Base-by-base conservation (phyloP, 2,113 vertebrate species). In the Trichomycterus rosablanca region DNA sequence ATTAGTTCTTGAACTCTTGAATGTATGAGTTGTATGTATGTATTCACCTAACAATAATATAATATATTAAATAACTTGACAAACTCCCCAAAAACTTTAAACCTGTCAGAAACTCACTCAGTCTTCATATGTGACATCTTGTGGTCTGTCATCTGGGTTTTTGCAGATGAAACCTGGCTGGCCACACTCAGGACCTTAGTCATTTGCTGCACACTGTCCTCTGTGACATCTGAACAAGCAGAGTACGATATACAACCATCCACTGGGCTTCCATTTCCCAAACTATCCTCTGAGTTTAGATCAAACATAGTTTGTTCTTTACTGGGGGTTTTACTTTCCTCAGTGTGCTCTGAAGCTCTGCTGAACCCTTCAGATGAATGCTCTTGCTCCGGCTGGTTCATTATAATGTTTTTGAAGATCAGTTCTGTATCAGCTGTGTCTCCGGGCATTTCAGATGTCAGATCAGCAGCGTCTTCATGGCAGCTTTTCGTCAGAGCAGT, bases 91-190 rank as follows among this genome's bases (percentile, higher is more conserved):
- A n/a, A n/a, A n/a, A n/a, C n/a, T n/a, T n/a, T n/a, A n/a, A n/a
- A n/a, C n/a, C 44, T 4, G 24, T n/a, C 12, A 45, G 14, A 35
- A 26, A 77, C 83, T 60, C 57, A 88, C 85, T 78, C 54, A 1
- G 23, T 69, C 70, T 83, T 79, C 74, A 81, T 69, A n/a, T 66
- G 48, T 18, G 81, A 76, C 70, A 79, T 83, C 64, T 40, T 81
- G 63, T 65, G 43, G 3, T 78, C 67, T 1, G 78, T 81, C 63
- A 79, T 80, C 62, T 67, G 51, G 0, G 74, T 66, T 45, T 76
- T 48, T 5, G 40, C 8, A 18, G 2, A 14, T 6, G 50, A 71
- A 23, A 60, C 26, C 16, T 68, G 23, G 26, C 73, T 70, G 0
- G 71, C 57, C 26, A 44, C 67, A 56, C 76, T 80, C 63, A 80